Evolutionary conservation across 1,140 invertebrate genomes (phyloP).

Genomic region (Wasmannia auropunctata): DNA sequence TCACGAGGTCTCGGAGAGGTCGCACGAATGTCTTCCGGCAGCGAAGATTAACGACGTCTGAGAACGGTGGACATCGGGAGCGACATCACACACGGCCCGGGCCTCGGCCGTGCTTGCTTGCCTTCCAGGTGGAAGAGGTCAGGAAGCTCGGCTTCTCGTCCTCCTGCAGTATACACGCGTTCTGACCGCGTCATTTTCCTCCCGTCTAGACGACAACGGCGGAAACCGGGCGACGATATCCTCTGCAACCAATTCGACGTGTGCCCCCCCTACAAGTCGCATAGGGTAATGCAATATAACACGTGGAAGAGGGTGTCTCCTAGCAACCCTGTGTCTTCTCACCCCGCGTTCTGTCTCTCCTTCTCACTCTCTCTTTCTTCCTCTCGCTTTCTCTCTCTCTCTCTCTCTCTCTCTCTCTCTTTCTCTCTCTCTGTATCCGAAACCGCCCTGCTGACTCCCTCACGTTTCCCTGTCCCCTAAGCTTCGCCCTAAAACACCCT

Average conservation of each 20-base stretch:
- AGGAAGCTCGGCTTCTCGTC: conserved; percentile 31
- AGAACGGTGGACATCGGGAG: background rate
- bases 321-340: conserved; percentile 82
- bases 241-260: conserved; percentile 77
- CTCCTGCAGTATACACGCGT: background rate
- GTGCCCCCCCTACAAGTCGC: conserved; percentile 69
- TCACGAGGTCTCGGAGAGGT: conserved; percentile 33
- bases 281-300: conserved; percentile 83
- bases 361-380: background rate
- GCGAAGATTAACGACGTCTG: conserved; percentile 39
- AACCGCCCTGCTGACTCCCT: conserved; percentile 39
- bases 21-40: conserved; percentile 47
- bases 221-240: conserved; percentile 75
- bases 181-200: conserved; percentile 68
- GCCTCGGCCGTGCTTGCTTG: too few species aligned
- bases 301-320: conserved; percentile 82
- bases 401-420: background rate
- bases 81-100: background rate
- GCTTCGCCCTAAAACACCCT: conserved; percentile 77
- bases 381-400: conserved; percentile 2
- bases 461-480: conserved; percentile 45
- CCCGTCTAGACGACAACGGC: conserved; percentile 71
- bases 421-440: conserved; percentile 23
- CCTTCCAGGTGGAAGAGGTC: conserved; percentile 54
- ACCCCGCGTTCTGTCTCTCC: conserved; percentile 55